Conservation (phyloP, 2,888 invertebrate species). For the Eupeodes luniger region DNA sequence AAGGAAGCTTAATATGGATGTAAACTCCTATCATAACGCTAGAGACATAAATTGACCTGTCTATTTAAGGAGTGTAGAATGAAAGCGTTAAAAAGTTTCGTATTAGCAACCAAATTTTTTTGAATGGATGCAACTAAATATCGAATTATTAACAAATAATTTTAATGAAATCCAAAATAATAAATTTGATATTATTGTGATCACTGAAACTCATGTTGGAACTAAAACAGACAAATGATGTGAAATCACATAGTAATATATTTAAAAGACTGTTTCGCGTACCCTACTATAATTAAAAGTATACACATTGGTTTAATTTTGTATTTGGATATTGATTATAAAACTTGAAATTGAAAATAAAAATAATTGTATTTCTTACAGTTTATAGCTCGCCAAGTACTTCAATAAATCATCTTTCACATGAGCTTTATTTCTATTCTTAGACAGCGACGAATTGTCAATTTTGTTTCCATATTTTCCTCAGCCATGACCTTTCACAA, state of each 20-base stretch:
- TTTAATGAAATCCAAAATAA: constrained; percentile 1
- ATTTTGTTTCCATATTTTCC: too few species aligned
- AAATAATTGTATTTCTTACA: not conserved
- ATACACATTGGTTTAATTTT: too few species aligned
- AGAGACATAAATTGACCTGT: constrained; percentile 3
- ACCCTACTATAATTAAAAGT: too few species aligned
- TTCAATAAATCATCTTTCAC: not conserved
- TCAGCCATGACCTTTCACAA: too few species aligned
- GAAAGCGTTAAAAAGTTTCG: too few species aligned
- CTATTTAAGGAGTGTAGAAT: not conserved
- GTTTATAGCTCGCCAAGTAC: not conserved
- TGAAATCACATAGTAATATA: not conserved
- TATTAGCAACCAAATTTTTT: not conserved
- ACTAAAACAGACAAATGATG: not conserved
- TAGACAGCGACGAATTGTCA: too few species aligned
- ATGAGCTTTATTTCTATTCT: too few species aligned
- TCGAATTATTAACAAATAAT: not conserved
- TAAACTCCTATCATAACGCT: not conserved
- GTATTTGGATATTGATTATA: not conserved
- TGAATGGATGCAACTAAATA: not conserved
- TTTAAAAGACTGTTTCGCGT: not conserved
- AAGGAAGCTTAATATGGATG: constrained; percentile 22
- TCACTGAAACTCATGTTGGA: not conserved
- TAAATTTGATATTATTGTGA: constrained; percentile 1
- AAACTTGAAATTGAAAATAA: not conserved